Evolutionary conservation across 2,888 invertebrate genomes (phyloP), one percentile per base, ranked within the genome.

Genomic region (Amitus sp.): DNA sequence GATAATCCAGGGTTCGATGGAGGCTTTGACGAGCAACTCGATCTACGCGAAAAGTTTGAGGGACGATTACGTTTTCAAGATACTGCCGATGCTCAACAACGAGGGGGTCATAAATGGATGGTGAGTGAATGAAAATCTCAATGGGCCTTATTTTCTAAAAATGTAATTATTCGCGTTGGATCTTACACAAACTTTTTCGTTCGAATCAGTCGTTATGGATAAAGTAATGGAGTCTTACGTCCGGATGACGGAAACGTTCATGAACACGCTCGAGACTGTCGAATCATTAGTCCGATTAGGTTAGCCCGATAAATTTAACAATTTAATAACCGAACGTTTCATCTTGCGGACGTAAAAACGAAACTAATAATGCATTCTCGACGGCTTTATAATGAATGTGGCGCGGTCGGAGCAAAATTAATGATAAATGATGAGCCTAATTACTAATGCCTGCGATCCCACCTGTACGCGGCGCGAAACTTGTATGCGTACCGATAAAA

Each of bases 41-140:
- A 73, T 83, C 1, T 82, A 84, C 10, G 89, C 91, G 1, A 83
- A 84, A 9, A 85, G 86, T 12, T 84, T 92, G 1, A 84, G 93
- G 9, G 86, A 89, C 69, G 86, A 87, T 71, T 93, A 88, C 80
- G 87, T 94, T 68, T 93, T 95, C 86, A 94, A 94, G 83, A 87
- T 95, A 62, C 87, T 95, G 23, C 94, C 94, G 4, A 94, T 95
- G 93, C 86, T 95, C 68, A 95, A 95, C 82, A 90, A 92, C 13
- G 94, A 94, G 77, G 94, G 95, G 1, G 94, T 94, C 65, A 87
- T 94, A 80, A 92, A 93, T 80, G 94, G 94, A 45, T 65, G 63
- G 63, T 64, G 37, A 63, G 63, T 56, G n/a, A n/a, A n/a, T n/a
- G n/a, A n/a, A n/a, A n/a, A n/a, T n/a, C n/a, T n/a, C n/a, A n/a